phyloP scores from a whole-genome alignment of 2,888 invertebrate species.

The Yponomeuta plumbellus region DNA sequence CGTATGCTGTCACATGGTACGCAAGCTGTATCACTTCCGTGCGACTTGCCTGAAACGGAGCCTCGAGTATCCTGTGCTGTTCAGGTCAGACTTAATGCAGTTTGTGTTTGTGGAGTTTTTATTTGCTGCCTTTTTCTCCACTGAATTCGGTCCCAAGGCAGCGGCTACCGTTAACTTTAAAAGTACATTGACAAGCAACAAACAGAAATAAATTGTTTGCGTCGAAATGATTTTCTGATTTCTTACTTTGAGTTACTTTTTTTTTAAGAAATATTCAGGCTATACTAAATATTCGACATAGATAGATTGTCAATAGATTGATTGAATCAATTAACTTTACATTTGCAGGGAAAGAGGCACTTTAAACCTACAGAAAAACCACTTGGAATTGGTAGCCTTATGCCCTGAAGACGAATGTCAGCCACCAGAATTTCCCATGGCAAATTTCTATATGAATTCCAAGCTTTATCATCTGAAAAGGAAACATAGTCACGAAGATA shows the following conservation, averaged over 20 bases:
- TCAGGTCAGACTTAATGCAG: slow-evolving; percentile 48
- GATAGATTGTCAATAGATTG: not conserved
- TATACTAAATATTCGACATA: too few relatives aligned
- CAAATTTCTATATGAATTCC: slow-evolving; percentile 23
- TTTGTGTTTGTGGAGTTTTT: too few relatives aligned
- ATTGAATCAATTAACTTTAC: not conserved
- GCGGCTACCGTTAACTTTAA: too few relatives aligned
- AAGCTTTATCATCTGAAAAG: slow-evolving; percentile 27
- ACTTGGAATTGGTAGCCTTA: slow-evolving; percentile 40
- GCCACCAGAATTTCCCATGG: slow-evolving; percentile 25
- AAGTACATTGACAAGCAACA: too few relatives aligned
- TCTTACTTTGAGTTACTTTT: too few relatives aligned
- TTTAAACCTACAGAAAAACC: slow-evolving; percentile 48
- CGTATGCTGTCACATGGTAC: slow-evolving; percentile 55
- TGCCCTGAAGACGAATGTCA: slow-evolving; percentile 49
- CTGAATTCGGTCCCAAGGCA: too few relatives aligned
- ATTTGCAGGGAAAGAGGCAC: slow-evolving; percentile 55
- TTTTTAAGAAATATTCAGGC: too few relatives aligned
- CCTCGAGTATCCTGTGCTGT: slow-evolving; percentile 56
- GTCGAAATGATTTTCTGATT: too few relatives aligned
- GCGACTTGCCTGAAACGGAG: slow-evolving; percentile 54
- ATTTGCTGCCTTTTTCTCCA: too few relatives aligned
- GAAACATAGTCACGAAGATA: not conserved
- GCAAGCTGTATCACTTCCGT: slow-evolving; percentile 53
- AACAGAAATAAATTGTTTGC: too few relatives aligned